Percentiles rank a stretch among this genome's conserved stretches.
Evolutionary conservation across 2,797 vertebrate genomes (phyloP).

Genomic region (Gymnocypris eckloni): DNA sequence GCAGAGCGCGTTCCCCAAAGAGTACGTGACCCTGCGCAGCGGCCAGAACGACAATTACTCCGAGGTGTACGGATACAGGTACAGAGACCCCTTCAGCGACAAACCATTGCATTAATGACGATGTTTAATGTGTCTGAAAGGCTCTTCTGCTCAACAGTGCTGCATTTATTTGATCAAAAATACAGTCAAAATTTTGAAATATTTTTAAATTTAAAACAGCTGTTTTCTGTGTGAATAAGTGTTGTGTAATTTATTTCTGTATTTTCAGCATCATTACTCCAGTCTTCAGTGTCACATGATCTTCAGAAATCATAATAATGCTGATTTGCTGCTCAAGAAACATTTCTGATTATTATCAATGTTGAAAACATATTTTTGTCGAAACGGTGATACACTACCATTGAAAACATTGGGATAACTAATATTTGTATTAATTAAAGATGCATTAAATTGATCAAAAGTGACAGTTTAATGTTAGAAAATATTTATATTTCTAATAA

Average conservation of each 20-base stretch:
- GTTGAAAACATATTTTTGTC: neutral
- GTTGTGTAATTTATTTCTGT: neutral
- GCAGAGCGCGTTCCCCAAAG: slow-evolving; percentile 87
- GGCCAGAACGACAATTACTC: slow-evolving; percentile 95
- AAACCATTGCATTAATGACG: neutral
- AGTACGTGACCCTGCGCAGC: slow-evolving; percentile 90
- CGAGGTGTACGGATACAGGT: slow-evolving; percentile 94
- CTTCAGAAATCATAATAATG: neutral
- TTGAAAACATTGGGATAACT: neutral
- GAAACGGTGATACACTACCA: neutral
- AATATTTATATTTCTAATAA: neutral
- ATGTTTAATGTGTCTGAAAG: neutral
- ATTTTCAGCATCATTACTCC: neutral
- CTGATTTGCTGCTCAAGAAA: neutral
- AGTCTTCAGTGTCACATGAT: neutral
- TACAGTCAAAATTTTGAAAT: neutral
- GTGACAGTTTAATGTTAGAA: neutral
- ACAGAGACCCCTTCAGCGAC: neutral
- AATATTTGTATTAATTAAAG: neutral
- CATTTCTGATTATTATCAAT: neutral
- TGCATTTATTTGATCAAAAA: neutral
- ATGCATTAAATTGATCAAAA: neutral
- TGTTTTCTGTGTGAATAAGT: neutral
- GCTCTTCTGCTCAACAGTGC: neutral
- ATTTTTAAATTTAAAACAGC: neutral